Percentiles rank a stretch among this genome's conserved stretches.
phyloP scores from a whole-genome alignment of 2,888 invertebrate species.

The Meganola albula region DNA sequence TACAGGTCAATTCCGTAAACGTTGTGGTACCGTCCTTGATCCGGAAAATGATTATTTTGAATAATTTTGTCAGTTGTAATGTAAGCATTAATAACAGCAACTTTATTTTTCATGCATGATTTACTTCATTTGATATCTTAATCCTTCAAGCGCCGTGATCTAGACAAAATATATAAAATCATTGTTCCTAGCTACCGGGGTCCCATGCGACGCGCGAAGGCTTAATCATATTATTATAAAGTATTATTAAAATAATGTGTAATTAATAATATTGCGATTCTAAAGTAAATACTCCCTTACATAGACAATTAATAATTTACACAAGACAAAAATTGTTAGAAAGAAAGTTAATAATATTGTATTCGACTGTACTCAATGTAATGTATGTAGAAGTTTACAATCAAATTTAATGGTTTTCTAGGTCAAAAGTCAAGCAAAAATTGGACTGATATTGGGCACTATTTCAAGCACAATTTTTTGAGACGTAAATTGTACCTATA shows the following conservation, averaged over 20 bases:
- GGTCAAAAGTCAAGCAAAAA: conserved; percentile 4
- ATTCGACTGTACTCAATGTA: conserved; percentile 6
- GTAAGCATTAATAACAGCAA: conserved; percentile 2
- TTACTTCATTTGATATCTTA: conserved; percentile 3
- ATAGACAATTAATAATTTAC: conserved; percentile 2
- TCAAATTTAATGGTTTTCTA: conserved; percentile 4
- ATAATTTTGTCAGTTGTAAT: conserved; percentile 7
- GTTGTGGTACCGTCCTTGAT: conserved; percentile 9
- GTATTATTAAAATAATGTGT: conserved; percentile 3
- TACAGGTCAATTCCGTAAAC: conserved; percentile 9
- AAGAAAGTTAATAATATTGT: conserved; percentile 3
- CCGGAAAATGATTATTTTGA: conserved; percentile 10
- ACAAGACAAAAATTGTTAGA: conserved; percentile 3
- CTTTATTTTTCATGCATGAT: conserved; percentile 2
- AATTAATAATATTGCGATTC: conserved; percentile 3
- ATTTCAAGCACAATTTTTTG: conserved; percentile 6
- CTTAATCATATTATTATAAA: conserved; percentile 3
- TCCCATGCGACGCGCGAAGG: conserved; percentile 2
- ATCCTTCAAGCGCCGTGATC: conserved; percentile 3
- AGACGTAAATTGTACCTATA: conserved; percentile 7
- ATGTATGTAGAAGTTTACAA: conserved; percentile 6
- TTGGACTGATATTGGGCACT: conserved; percentile 6
- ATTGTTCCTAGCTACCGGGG: conserved; percentile 3
- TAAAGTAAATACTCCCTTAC: conserved; percentile 3
- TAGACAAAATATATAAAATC: conserved; percentile 3